These are phyloP conservation scores for Semicossyphus pulcher DNA, from an alignment of 2,113 vertebrate genomes.

Conservation along the genomic window DNA sequence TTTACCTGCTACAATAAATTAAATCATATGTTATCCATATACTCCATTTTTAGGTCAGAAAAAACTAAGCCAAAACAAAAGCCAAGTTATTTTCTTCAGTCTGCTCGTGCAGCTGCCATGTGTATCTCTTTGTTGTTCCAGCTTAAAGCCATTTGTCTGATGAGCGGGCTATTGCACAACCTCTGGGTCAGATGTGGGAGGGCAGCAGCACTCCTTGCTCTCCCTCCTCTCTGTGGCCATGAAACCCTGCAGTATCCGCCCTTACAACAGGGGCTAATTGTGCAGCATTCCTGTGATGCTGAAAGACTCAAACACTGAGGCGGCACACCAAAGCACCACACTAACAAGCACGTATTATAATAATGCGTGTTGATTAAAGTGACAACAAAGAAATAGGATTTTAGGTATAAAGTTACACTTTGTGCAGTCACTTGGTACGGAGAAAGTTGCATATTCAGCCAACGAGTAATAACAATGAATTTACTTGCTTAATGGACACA, in stretches of 20 bases:
- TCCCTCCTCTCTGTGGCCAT: conserved; percentile 65
- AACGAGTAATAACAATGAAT: too few relatives aligned
- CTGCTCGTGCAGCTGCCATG: conserved; percentile 48
- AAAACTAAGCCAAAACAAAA: conserved; percentile 33
- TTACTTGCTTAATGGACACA: neutral
- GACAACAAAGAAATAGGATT: too few relatives aligned
- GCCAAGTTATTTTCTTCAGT: conserved; percentile 40
- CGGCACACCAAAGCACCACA: conserved; percentile 18
- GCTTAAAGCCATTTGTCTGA: conserved; percentile 68
- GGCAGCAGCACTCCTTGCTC: conserved; percentile 52
- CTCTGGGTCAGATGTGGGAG: conserved; percentile 76
- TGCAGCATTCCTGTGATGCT: conserved; percentile 70
- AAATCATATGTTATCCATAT: conserved; percentile 1
- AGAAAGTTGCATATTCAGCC: too few relatives aligned
- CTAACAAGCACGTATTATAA: neutral
- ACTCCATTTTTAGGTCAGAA: neutral
- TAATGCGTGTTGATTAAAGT: neutral
- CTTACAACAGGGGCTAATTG: conserved; percentile 77
- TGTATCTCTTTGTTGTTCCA: conserved; percentile 64
- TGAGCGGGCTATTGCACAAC: conserved; percentile 68
- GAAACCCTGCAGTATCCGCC: conserved; percentile 63
- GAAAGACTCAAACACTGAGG: conserved; percentile 55
- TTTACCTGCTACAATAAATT: neutral
- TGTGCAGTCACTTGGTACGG: too few relatives aligned
- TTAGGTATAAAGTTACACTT: neutral